Evolutionary conservation across 2,888 invertebrate species (phyloP), one percentile per base, ranked within the genome.

Genomic region (Ametastegia equiseti): DNA sequence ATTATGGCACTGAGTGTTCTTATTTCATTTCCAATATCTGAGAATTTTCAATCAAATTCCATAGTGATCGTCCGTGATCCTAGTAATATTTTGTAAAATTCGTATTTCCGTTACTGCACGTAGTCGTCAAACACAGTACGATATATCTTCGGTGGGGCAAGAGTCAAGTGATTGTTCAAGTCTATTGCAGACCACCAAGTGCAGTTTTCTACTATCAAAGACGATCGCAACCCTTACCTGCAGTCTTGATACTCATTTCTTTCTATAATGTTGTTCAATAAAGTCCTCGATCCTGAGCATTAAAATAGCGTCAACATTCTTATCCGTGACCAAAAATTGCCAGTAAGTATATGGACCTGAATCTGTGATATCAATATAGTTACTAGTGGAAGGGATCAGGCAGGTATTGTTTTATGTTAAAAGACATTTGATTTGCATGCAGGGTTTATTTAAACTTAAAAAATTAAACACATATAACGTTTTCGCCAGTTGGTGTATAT

Each of bases 361-460:
- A 60, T 30, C 6, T 13, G 15, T 60, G 11, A 54, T 54, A 23
- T 1, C 23, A 11, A 54, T 54, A 54, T 54, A 23, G 54, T 7
- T 42, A 54, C n/a, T n/a, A n/a, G n/a, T 54, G 23, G 7, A 54
- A 23, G 23, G 23, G 63, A 30, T n/a, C n/a, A 33, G 63, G 63
- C 13, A 6, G 33, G 36, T 39, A 4, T 30, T 60, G 60, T 60
- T 15, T 60, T 15, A 30, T 13, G 6, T 19, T 23, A 30, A 33
- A 19, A 27, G 45, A 11, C n/a, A 30, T 36, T 36, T 73, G 39
- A 60, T 71, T 86, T 90, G 89, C 90, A 86, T 88, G 87, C 87
- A 88, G 84, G 86, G 85, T 91, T 89, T 90, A 90, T 90, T 89
- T 88, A 87, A 83, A 86, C 84, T 90, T 91, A 90, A 86, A 90